phyloP scores from a whole-genome alignment of 2,113 vertebrate genomes.

The Cryptomyrus ogoouensis region DNA sequence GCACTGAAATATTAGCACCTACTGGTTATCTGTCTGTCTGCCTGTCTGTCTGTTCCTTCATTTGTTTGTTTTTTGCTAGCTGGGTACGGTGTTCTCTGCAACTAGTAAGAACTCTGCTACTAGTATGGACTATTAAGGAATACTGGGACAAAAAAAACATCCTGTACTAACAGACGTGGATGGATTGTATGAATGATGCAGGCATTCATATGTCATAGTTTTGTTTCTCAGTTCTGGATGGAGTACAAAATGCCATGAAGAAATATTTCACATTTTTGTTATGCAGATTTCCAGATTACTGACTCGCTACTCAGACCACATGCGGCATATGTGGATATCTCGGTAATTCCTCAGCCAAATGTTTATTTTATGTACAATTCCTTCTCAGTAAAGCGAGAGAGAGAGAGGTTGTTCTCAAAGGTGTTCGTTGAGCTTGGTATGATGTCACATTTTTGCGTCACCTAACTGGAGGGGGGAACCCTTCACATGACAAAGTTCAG shows the following conservation, averaged over 20 bases:
- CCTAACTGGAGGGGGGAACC: constrained; percentile 35
- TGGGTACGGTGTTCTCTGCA: not conserved
- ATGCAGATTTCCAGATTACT: too few relatives aligned
- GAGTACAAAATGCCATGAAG: not conserved
- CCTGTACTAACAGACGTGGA: not conserved
- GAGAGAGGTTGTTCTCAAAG: constrained; percentile 36
- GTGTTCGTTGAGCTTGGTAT: constrained; percentile 42
- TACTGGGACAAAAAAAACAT: not conserved
- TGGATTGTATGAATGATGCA: not conserved
- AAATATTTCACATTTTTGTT: not conserved
- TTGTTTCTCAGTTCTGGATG: not conserved
- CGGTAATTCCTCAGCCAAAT: not conserved
- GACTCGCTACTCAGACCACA: not conserved
- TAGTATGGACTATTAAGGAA: not conserved
- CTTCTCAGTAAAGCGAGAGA: constrained; percentile 10
- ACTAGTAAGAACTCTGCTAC: not conserved
- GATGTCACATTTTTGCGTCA: constrained; percentile 55
- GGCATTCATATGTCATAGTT: not conserved
- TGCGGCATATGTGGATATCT: not conserved
- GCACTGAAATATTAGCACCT: not conserved
- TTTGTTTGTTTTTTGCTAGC: not conserved
- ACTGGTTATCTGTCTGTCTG: not conserved
- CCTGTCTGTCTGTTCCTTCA: not conserved
- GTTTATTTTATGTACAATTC: not conserved
- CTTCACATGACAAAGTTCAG: constrained; percentile 55